Conservation (phyloP, 2,113 vertebrate species). For the Antigone vipio region DNA sequence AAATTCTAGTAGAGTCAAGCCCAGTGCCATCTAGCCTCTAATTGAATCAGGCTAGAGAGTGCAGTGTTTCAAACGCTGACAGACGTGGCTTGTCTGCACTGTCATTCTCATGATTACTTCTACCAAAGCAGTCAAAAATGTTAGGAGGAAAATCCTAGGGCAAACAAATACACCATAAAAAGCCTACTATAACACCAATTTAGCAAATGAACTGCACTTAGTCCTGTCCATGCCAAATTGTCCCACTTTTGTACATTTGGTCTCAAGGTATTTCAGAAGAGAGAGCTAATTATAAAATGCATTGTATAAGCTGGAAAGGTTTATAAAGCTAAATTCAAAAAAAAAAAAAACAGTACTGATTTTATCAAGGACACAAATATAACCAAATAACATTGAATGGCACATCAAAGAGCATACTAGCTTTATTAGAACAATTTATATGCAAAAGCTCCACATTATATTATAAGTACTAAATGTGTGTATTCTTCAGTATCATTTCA, state of each 20-base stretch:
- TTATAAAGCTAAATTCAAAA: background rate
- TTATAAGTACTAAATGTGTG: background rate
- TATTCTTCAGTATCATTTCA: conserved; percentile 24
- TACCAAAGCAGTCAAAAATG: background rate
- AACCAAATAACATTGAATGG: conserved; percentile 4
- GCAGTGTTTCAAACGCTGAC: background rate
- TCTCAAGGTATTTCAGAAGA: background rate
- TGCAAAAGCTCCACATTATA: background rate
- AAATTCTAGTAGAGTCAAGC: conserved; percentile 35
- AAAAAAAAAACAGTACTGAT: background rate
- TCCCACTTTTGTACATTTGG: background rate
- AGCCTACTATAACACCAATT: background rate
- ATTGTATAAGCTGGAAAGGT: background rate
- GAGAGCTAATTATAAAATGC: background rate
- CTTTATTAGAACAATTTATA: conserved; percentile 44
- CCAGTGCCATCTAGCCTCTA: background rate
- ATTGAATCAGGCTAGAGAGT: background rate
- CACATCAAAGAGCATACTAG: conserved; percentile 23
- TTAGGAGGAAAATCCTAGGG: background rate
- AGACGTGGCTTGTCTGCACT: background rate
- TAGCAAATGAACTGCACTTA: background rate
- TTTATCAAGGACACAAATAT: conserved; percentile 43
- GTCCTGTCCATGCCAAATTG: background rate
- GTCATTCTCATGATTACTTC: background rate
- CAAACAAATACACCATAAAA: background rate